These are phyloP conservation scores for Peromyscus maniculatus DNA, from an alignment of 2,113 vertebrate species.

Conservation along the genomic window DNA sequence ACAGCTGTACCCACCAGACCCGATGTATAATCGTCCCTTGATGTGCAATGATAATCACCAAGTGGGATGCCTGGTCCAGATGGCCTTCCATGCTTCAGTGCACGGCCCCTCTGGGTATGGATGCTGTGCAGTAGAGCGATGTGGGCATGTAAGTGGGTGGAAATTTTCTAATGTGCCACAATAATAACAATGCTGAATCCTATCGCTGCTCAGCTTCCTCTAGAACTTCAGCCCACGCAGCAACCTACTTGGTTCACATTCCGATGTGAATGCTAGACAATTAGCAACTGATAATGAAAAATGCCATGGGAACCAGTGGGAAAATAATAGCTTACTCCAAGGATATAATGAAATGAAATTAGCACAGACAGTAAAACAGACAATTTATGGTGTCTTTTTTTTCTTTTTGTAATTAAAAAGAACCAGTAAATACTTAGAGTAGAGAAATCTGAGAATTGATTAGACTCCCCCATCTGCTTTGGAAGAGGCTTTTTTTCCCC, in stretches of 20 bases:
- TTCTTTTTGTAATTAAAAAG: conserved; percentile 84
- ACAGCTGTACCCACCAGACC: conserved; percentile 24
- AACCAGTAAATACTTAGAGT: conserved; percentile 86
- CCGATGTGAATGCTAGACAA: conserved; percentile 87
- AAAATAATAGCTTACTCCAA: conserved; percentile 90
- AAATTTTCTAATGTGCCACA: conserved; percentile 86
- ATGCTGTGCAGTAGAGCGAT: conserved; percentile 62
- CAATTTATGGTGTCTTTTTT: conserved; percentile 85
- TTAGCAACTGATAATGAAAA: conserved; percentile 90
- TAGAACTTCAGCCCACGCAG: conserved; percentile 87
- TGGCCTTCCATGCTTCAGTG: conserved; percentile 68
- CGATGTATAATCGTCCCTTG: conserved; percentile 23
- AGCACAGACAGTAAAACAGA: conserved; percentile 90
- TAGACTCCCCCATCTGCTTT: conserved; percentile 79
- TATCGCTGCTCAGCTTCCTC: conserved; percentile 83
- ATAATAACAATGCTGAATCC: conserved; percentile 85
- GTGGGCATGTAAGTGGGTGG: conserved; percentile 85
- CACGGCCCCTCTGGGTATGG: conserved; percentile 49
- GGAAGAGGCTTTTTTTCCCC: conserved; percentile 68
- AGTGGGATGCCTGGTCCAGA: conserved; percentile 65
- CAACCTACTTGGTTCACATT: conserved; percentile 87
- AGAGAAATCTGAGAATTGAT: conserved; percentile 83
- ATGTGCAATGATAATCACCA: conserved; percentile 55
- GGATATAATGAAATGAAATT: conserved; percentile 90
- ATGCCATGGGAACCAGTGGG: conserved; percentile 89